Evolutionary conservation across 2,888 invertebrate species (phyloP).

Genomic region (Entomobrya proxima): DNA sequence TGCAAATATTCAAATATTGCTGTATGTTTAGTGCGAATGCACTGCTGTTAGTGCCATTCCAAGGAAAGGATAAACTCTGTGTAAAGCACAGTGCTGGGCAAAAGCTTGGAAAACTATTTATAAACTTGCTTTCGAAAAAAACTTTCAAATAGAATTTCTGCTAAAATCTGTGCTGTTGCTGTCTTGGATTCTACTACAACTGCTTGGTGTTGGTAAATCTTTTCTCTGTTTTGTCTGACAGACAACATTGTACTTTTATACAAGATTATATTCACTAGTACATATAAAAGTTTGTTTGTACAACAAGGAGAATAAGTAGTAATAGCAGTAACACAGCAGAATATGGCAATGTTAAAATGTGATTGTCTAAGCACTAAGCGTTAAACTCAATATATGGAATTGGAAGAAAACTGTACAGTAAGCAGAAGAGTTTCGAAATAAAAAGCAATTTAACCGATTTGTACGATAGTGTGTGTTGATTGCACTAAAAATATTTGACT

Average conservation of each 20-base stretch:
- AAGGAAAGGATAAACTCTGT: neutral
- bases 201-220: neutral
- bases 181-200: neutral
- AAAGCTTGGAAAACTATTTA: constrained; percentile 60
- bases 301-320: no score
- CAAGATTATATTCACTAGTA: neutral
- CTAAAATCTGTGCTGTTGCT: neutral
- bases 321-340: no score
- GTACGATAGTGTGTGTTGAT: neutral
- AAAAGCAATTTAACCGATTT: neutral
- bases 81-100: neutral
- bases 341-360: neutral
- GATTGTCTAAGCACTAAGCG: neutral
- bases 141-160: constrained; percentile 8
- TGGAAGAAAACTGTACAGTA: neutral
- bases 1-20: neutral
- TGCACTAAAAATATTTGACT: neutral
- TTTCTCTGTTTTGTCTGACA: neutral
- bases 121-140: constrained; percentile 50
- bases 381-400: neutral
- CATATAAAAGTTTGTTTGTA: no score
- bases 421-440: neutral
- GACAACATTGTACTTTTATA: neutral
- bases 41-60: neutral
- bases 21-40: neutral